Evolutionary conservation across 2,113 vertebrate genomes (phyloP).

Genomic region (Tetraodon nigroviridis): DNA sequence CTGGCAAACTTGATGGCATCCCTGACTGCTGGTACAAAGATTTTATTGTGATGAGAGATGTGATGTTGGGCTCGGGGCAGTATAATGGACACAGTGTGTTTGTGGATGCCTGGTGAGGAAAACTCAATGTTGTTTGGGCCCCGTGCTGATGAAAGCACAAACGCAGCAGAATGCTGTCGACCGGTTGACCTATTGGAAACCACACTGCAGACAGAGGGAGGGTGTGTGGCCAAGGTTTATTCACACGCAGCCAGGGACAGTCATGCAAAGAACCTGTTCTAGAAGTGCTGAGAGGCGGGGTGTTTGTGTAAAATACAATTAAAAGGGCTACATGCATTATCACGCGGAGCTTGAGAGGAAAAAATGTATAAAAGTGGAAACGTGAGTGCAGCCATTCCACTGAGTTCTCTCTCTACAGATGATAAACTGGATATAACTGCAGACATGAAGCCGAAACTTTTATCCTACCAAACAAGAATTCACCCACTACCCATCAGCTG

Average conservation of each 20-base stretch:
- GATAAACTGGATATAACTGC: no score
- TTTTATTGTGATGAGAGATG: conserved; percentile 60
- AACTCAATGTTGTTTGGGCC: conserved; percentile 63
- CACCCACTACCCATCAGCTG: conserved; percentile 1
- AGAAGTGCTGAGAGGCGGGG: conserved; percentile 28
- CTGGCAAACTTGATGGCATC: conserved; percentile 37
- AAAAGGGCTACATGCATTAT: conserved; percentile 48
- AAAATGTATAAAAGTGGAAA: conserved; percentile 5
- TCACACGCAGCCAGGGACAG: conserved; percentile 55
- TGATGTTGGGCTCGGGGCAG: conserved; percentile 52
- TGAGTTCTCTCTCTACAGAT: no score
- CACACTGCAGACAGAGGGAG: conserved; percentile 37
- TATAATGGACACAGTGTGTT: conserved; percentile 71
- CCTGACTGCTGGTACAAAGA: conserved; percentile 44
- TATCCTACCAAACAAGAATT: conserved; percentile 9
- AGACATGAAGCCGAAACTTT: no score
- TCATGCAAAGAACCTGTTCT: conserved; percentile 66
- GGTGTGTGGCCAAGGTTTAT: conserved; percentile 32
- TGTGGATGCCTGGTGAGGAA: conserved; percentile 61
- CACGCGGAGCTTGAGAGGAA: conserved; percentile 23
- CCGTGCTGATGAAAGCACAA: conserved; percentile 67
- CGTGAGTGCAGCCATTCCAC: conserved; percentile 25
- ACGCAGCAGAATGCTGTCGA: conserved; percentile 67
- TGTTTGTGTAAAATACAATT: conserved; percentile 14
- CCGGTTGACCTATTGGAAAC: conserved; percentile 62